Evolutionary conservation across 2,113 vertebrate species (phyloP).

Genomic region (Lonchura striata): DNA sequence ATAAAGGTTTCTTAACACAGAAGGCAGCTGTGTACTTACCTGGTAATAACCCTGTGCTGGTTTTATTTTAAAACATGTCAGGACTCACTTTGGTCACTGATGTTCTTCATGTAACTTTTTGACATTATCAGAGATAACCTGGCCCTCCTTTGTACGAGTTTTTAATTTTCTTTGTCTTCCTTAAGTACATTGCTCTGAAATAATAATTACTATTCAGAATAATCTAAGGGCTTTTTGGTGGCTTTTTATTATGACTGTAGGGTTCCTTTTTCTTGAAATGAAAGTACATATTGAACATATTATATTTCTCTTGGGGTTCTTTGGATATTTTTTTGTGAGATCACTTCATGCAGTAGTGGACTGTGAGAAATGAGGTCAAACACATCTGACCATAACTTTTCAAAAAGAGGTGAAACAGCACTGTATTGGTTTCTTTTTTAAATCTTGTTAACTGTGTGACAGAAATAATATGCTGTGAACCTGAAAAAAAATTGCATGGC

Average conservation of each 20-base stretch:
- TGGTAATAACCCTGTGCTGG: background rate
- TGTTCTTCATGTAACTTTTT: background rate
- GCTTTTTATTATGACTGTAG: background rate
- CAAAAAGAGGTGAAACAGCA: background rate
- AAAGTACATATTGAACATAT: background rate
- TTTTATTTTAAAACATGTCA: constrained; percentile 14
- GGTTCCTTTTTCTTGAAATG: background rate
- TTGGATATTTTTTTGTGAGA: background rate
- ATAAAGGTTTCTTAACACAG: constrained; percentile 36
- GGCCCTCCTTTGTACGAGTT: background rate
- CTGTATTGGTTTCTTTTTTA: background rate
- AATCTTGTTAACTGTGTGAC: background rate
- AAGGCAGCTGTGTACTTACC: constrained; percentile 25
- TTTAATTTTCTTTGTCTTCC: background rate
- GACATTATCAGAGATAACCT: background rate
- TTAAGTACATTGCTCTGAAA: background rate
- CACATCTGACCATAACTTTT: background rate
- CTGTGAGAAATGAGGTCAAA: background rate
- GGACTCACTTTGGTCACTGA: constrained; percentile 10
- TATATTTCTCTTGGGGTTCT: background rate
- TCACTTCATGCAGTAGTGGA: background rate
- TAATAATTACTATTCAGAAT: background rate
- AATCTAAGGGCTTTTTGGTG: background rate
- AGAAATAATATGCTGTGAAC: background rate
- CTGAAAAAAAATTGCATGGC: background rate